Conservation (phyloP, 2,113 vertebrate species). For the Geococcyx californianus region DNA sequence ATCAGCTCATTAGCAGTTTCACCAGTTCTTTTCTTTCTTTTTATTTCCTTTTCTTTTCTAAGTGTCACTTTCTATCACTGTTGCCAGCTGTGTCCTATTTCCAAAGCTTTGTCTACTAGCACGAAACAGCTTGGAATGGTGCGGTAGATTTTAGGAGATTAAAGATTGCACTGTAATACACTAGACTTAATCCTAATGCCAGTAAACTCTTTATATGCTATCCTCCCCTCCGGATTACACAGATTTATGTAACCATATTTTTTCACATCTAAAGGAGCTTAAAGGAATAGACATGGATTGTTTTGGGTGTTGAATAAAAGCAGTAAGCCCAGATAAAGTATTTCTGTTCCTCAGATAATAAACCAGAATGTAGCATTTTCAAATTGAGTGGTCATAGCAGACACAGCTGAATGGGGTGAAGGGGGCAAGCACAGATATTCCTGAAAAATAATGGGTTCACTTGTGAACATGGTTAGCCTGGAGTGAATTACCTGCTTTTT, state of each 20-base stretch:
- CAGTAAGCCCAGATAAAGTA: slow-evolving; percentile 26
- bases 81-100: slow-evolving; percentile 67
- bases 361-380: neutral
- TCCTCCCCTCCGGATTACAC: slow-evolving; percentile 34
- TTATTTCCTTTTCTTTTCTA: neutral
- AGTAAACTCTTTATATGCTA: slow-evolving; percentile 54
- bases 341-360: slow-evolving; percentile 30
- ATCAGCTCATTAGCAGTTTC: slow-evolving; percentile 9
- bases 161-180: slow-evolving; percentile 49
- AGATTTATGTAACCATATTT: slow-evolving; percentile 71
- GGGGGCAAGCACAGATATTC: neutral
- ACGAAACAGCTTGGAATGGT: slow-evolving; percentile 44
- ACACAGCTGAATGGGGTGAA: neutral
- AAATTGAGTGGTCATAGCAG: neutral
- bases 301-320: slow-evolving; percentile 67
- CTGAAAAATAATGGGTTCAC: neutral
- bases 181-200: slow-evolving; percentile 45
- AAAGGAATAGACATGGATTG: slow-evolving; percentile 59
- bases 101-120: slow-evolving; percentile 21
- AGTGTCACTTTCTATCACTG: slow-evolving; percentile 5
- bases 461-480: neutral
- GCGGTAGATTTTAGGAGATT: slow-evolving; percentile 67
- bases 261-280: slow-evolving; percentile 65
- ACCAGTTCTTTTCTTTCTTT: neutral
- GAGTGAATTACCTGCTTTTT: neutral